Evolutionary conservation across 2,888 invertebrate genomes (phyloP).

Genomic region (Hyposoter didymator): DNA sequence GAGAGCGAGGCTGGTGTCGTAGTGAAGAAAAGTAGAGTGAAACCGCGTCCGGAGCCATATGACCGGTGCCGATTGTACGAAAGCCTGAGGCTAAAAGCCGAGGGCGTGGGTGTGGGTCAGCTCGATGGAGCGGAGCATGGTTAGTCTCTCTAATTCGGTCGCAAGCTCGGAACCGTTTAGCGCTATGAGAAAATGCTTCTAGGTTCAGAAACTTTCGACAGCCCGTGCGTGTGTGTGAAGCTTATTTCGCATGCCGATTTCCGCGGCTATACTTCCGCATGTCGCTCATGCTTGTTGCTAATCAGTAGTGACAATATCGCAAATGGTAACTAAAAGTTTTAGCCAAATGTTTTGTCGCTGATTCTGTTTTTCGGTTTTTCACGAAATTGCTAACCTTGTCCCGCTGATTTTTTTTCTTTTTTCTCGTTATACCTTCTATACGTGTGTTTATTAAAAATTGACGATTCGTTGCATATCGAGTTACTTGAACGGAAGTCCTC

Average conservation of each 20-base stretch:
- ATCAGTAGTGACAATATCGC: neutral
- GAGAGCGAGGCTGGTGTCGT: neutral
- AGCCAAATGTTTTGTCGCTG: neutral
- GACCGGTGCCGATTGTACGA: conserved; percentile 28
- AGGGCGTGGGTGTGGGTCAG: neutral
- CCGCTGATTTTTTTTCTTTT: neutral
- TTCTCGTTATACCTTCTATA: too few species aligned
- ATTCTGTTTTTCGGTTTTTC: neutral
- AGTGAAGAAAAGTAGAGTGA: conserved; percentile 34
- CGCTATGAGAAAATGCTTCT: conserved; percentile 50
- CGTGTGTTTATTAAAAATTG: neutral
- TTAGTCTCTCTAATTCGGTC: conserved; percentile 21
- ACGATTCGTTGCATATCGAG: conserved; percentile 17
- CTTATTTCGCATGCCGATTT: neutral
- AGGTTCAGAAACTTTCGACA: conserved; percentile 23
- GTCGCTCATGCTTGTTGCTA: neutral
- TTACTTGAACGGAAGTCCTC: neutral
- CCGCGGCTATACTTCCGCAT: neutral
- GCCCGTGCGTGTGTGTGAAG: neutral
- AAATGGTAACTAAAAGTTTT: neutral
- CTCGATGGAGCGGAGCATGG: neutral
- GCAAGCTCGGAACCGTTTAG: conserved; percentile 32
- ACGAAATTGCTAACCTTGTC: neutral
- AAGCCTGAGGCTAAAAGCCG: conserved; percentile 40
- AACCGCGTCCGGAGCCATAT: conserved; percentile 23